Percentiles rank a stretch among this genome's conserved stretches.
These are phyloP conservation scores for Ips nitidus DNA, from an alignment of 1,140 invertebrate genomes.

Conservation along the genomic window DNA sequence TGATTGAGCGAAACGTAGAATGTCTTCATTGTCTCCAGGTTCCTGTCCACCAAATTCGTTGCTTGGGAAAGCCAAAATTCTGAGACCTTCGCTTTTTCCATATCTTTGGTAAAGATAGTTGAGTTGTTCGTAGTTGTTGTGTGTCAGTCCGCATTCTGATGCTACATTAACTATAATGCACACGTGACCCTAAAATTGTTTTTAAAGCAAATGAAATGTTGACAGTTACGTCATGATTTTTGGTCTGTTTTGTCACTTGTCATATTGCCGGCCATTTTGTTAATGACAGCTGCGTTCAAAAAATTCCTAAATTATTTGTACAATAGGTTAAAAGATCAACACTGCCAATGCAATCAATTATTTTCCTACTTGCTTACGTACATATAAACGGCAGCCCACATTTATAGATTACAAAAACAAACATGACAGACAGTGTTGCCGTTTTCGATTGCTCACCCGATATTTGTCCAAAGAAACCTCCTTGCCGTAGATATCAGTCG, in stretches of 20 bases:
- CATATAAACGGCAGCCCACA: no score
- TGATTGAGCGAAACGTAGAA: conserved; percentile 69
- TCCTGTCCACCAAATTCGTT: conserved; percentile 88
- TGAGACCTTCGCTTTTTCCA: conserved; percentile 62
- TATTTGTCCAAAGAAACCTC: conserved; percentile 33
- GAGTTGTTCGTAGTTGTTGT: conserved; percentile 76
- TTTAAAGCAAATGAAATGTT: not conserved
- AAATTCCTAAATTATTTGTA: not conserved
- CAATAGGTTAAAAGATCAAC: no score
- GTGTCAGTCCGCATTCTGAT: conserved; percentile 80
- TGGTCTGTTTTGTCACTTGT: not conserved
- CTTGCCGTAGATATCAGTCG: conserved; percentile 26
- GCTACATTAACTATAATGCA: conserved; percentile 84
- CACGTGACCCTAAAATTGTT: conserved; percentile 57
- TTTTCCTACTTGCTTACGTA: no score
- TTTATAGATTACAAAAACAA: not conserved
- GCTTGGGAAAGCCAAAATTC: conserved; percentile 87
- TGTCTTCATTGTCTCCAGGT: conserved; percentile 70
- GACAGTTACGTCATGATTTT: conserved; percentile 1
- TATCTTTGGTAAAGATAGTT: conserved; percentile 73
- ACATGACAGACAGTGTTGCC: not conserved
- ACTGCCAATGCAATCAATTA: no score
- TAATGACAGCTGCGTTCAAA: not conserved
- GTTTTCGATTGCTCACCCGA: not conserved
- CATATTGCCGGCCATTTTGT: not conserved